Evolutionary conservation across 1,140 invertebrate species (phyloP), one percentile per base, ranked within the genome.

Genomic region (Dreissena rostriformis): DNA sequence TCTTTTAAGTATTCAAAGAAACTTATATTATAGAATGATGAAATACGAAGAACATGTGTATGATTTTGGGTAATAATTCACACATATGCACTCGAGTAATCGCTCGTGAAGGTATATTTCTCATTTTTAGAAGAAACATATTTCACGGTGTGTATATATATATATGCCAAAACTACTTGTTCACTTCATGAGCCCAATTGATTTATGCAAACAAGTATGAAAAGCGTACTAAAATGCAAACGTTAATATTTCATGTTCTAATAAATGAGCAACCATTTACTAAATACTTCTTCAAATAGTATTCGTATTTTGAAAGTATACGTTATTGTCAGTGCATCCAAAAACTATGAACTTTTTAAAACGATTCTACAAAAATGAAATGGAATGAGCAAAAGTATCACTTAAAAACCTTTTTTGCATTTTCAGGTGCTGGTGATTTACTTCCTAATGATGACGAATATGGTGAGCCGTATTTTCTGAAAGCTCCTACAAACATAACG

Each of bases 401-500:
- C 17, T 61, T 61, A 61, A 61, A 6, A 5, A 6, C 7, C 15
- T 6, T 68, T 29, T 39, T 19, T 55, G 49, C 28, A 4, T 61
- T 12, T 79, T 79, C 17, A 79, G 77, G 66, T 0, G 68, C 65
- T 70, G 55, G 65, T 55, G 53, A 79, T 29, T 70, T 26, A 17
- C 14, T 71, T 10, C 51, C 55, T 17, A 22, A 24, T 11, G 77
- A 79, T 14, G 68, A 29, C 10, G 77, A 79, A 12, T 26, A 71
- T 15, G 67, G 77, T 57, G 77, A 77, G 19, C 79, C 75, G 26
- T 79, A 63, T 53, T 85, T 85, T 55, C 76, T 78, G 11, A 71
- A 73, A 4, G 79, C 79, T 57, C 70, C 76, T 61, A 77, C 67
- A 10, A 86, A 86, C 49, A 65, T 86, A 0, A 84, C 86, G 15